phyloP scores from a whole-genome alignment of 2,888 invertebrate genomes.

The Lottia gigantea region DNA sequence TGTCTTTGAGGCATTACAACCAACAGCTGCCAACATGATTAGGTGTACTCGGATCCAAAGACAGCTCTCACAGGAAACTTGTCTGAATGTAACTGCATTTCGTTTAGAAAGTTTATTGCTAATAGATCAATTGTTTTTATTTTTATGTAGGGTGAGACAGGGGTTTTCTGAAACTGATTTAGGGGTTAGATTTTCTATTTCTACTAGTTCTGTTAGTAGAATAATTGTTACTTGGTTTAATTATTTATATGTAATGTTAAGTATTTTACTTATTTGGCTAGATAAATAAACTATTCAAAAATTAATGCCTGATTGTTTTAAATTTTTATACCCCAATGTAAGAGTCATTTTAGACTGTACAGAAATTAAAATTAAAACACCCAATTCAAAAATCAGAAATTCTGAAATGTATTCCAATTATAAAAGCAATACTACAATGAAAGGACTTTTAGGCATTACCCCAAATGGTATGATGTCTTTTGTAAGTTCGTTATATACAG shows the following conservation, averaged over 20 bases:
- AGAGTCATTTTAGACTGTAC: slow-evolving; percentile 20
- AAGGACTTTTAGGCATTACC: slow-evolving; percentile 27
- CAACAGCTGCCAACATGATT: slow-evolving; percentile 10
- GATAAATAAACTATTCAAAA: slow-evolving; percentile 9
- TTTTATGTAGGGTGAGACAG: not conserved
- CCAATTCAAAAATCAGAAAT: slow-evolving; percentile 14
- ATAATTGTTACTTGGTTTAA: slow-evolving; percentile 17
- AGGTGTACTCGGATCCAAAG: slow-evolving; percentile 4
- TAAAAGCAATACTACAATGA: slow-evolving; percentile 22
- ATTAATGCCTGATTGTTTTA: slow-evolving; percentile 18
- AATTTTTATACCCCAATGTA: slow-evolving; percentile 8
- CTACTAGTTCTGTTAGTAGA: slow-evolving; percentile 10
- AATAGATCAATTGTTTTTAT: slow-evolving; percentile 10
- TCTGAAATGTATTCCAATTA: slow-evolving; percentile 21
- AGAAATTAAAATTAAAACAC: slow-evolving; percentile 16
- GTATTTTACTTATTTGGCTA: slow-evolving; percentile 17
- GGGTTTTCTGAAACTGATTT: slow-evolving; percentile 17
- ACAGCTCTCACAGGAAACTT: not conserved
- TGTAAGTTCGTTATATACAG: slow-evolving; percentile 24
- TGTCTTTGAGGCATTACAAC: slow-evolving; percentile 11
- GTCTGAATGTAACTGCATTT: not conserved
- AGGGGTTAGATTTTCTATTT: slow-evolving; percentile 1
- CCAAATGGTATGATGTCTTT: slow-evolving; percentile 25
- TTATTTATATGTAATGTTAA: slow-evolving; percentile 18
- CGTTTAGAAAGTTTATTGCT: not conserved